A percentile compares a stretch with the other conserved stretches of the same genome.
phyloP scores from a whole-genome alignment of 2,888 invertebrate genomes.

The Craniophora ligustri region DNA sequence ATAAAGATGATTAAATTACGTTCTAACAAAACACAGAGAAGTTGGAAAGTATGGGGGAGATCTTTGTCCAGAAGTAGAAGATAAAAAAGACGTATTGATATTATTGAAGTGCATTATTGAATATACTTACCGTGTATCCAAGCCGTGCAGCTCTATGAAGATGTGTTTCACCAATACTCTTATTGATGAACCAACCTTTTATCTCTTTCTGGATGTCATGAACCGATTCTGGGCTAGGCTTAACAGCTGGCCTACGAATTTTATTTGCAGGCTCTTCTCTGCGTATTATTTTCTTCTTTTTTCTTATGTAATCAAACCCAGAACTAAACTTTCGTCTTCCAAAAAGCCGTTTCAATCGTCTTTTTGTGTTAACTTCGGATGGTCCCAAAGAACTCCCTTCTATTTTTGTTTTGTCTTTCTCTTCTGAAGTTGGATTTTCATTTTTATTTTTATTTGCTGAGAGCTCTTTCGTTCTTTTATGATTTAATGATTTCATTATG shows the following conservation, averaged over 20 bases:
- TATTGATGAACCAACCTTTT: conserved; percentile 97
- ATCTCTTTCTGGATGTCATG: conserved; percentile 95
- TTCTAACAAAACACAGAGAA: no score
- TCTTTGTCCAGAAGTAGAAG: no score
- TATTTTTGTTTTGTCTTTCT: conserved; percentile 82
- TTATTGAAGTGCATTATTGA: not conserved
- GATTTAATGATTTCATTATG: conserved; percentile 78
- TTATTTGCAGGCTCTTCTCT: conserved; percentile 86
- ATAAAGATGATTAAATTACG: conserved; percentile 9
- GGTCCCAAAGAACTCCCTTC: conserved; percentile 68
- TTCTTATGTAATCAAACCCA: conserved; percentile 96
- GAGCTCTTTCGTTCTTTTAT: conserved; percentile 80
- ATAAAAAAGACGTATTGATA: no score
- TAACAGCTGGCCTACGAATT: conserved; percentile 82
- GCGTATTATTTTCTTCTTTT: conserved; percentile 93
- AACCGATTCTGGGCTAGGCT: conserved; percentile 90
- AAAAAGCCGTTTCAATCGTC: conserved; percentile 89
- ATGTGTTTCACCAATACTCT: conserved; percentile 97
- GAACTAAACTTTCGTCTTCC: conserved; percentile 93
- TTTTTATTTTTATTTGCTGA: conserved; percentile 73
- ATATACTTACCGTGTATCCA: conserved; percentile 93
- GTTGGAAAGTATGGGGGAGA: no score
- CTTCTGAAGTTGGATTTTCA: conserved; percentile 72
- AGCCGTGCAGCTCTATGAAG: conserved; percentile 97
- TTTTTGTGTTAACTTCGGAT: conserved; percentile 79